A percentile compares a stretch with the other conserved stretches of the same genome.
These are phyloP conservation scores for Ophion ellenae DNA, from an alignment of 2,888 invertebrate genomes.

Conservation along the genomic window DNA sequence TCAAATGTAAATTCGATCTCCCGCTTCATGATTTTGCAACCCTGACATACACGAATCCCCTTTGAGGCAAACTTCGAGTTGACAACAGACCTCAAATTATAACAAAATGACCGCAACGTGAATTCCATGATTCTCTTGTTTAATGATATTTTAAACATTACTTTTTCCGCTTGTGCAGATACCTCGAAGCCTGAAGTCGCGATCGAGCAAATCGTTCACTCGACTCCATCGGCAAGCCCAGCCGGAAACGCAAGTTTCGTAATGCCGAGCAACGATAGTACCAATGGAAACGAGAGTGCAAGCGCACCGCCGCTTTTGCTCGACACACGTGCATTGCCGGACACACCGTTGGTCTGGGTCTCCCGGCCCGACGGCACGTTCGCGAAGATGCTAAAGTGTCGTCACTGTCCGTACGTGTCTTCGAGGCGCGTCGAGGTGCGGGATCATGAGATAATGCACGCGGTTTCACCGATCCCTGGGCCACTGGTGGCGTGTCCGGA, in stretches of 20 bases:
- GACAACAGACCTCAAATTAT: no score
- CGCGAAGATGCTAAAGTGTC: slow-evolving; percentile 93
- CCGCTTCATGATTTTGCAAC: no score
- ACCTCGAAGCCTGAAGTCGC: slow-evolving; percentile 70
- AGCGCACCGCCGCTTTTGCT: slow-evolving; percentile 77
- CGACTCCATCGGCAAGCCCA: slow-evolving; percentile 71
- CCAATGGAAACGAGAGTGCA: slow-evolving; percentile 68
- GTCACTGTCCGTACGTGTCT: slow-evolving; percentile 93
- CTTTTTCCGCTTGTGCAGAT: slow-evolving; percentile 51
- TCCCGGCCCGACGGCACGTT: slow-evolving; percentile 88
- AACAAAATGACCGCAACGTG: no score
- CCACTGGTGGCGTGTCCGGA: slow-evolving; percentile 89
- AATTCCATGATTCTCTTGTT: no score
- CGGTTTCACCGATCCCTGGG: slow-evolving; percentile 84
- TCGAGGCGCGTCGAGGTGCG: slow-evolving; percentile 91
- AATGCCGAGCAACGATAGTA: slow-evolving; percentile 35
- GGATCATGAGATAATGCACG: slow-evolving; percentile 93
- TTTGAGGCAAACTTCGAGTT: no score
- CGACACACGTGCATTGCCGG: slow-evolving; percentile 85
- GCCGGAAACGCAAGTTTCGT: slow-evolving; percentile 72
- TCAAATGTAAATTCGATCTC: no score
- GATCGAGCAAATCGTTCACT: slow-evolving; percentile 70
- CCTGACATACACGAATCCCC: no score
- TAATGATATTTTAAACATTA: not conserved
- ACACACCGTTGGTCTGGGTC: slow-evolving; percentile 91